Percentiles rank a stretch among this genome's conserved stretches.
These are phyloP conservation scores for Branchipolynoe longqiensis DNA, from an alignment of 2,888 invertebrate genomes.

Conservation along the genomic window DNA sequence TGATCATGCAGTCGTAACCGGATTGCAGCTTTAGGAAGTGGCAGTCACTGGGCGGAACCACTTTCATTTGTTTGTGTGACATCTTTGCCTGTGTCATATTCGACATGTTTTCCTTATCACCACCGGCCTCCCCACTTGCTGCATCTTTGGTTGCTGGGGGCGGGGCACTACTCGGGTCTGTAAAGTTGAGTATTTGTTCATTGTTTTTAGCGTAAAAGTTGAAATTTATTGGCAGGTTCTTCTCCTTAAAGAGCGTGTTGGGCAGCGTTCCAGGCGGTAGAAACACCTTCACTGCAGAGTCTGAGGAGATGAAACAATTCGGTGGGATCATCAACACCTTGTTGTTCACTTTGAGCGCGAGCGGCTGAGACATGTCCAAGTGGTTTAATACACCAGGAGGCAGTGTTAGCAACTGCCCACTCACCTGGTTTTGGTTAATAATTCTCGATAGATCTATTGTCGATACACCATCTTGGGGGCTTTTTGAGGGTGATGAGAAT, in stretches of 20 bases:
- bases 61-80: constrained; percentile 10
- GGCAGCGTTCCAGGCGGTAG: constrained; percentile 75
- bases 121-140: no score
- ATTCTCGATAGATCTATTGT: constrained; percentile 18
- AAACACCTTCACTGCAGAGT: constrained; percentile 74
- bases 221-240: constrained; percentile 23
- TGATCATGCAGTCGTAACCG: constrained; percentile 75
- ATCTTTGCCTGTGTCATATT: not conserved
- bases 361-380: constrained; percentile 72
- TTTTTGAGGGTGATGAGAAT: no score
- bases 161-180: no score
- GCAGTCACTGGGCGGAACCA: constrained; percentile 55
- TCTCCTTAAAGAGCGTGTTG: constrained; percentile 35
- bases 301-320: constrained; percentile 73
- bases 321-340: constrained; percentile 75
- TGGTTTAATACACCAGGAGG: constrained; percentile 73
- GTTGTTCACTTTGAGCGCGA: constrained; percentile 76
- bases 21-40: constrained; percentile 72
- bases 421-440: constrained; percentile 57
- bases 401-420: constrained; percentile 74
- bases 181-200: constrained; percentile 30
- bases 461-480: constrained; percentile 17
- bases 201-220: constrained; percentile 32
- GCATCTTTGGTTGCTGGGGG: not conserved
- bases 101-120: constrained; percentile 5